phyloP scores from a whole-genome alignment of 2,888 invertebrate species.

The Tiphia femorata region DNA sequence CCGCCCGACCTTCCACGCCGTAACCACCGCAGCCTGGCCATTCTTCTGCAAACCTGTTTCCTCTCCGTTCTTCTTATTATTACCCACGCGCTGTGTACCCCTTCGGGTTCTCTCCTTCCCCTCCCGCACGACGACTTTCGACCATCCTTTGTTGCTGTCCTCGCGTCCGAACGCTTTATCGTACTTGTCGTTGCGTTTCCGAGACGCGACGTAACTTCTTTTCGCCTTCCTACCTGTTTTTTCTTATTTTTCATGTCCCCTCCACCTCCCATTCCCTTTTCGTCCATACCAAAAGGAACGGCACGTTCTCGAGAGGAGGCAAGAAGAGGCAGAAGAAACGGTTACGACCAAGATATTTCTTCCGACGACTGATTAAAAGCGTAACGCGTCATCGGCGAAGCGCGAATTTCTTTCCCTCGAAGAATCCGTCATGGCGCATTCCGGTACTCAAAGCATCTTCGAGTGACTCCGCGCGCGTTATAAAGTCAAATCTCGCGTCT shows the following conservation, averaged over 20 bases:
- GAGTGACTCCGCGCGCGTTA: too few relatives aligned
- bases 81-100: slow-evolving; percentile 44
- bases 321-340: too few relatives aligned
- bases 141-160: slow-evolving; percentile 52
- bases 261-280: not conserved
- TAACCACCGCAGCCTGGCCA: slow-evolving; percentile 35
- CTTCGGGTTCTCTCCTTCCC: slow-evolving; percentile 18
- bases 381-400: too few relatives aligned
- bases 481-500: too few relatives aligned
- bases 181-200: slow-evolving; percentile 51
- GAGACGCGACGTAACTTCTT: slow-evolving; percentile 29
- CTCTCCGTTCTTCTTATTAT: slow-evolving; percentile 63
- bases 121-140: not conserved
- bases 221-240: slow-evolving; percentile 8
- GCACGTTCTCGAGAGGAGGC: too few relatives aligned
- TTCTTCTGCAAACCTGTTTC: slow-evolving; percentile 64
- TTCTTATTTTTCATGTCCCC: not conserved
- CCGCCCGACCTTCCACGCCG: slow-evolving; percentile 14
- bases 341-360: too few relatives aligned
- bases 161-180: slow-evolving; percentile 58
- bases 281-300: too few relatives aligned
- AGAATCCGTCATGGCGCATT: too few relatives aligned
- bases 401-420: too few relatives aligned
- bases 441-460: too few relatives aligned
- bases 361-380: too few relatives aligned